Evolutionary conservation across 2,797 vertebrate species (phyloP).

Genomic region (Acestrorhynchus altus): DNA sequence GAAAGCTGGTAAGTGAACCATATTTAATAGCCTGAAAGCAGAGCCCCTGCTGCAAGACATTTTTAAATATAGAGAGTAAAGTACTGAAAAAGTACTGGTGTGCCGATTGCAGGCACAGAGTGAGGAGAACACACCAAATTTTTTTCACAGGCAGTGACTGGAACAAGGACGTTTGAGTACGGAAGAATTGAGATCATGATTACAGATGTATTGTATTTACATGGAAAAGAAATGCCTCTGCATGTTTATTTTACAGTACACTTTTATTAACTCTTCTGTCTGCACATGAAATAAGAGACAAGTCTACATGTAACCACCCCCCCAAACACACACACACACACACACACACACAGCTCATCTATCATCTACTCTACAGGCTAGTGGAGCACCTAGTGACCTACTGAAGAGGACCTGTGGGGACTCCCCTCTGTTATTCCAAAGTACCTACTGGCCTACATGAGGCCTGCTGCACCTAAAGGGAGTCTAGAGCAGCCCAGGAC

Average conservation of each 20-base stretch:
- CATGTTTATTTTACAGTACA: neutral
- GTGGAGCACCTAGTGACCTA: conserved; percentile 32
- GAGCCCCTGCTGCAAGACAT: no score
- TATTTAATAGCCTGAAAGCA: no score
- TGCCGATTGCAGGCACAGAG: no score
- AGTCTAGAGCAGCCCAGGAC: neutral
- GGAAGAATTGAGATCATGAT: neutral
- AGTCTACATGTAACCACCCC: conserved; percentile 1
- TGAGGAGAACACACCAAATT: no score
- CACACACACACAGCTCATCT: conserved; percentile 17
- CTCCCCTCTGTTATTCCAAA: neutral
- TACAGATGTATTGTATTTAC: neutral
- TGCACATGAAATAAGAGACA: neutral
- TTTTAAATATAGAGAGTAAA: no score
- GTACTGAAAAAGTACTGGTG: no score
- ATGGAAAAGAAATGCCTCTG: neutral
- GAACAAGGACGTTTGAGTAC: neutral
- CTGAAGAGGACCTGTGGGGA: conserved; percentile 26
- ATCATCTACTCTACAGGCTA: conserved; percentile 15
- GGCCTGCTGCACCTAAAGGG: conserved; percentile 13
- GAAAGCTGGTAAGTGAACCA: no score
- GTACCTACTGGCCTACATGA: neutral
- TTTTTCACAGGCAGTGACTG: no score
- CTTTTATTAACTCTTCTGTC: neutral
- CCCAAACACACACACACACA: conserved; percentile 21